Percentiles rank a stretch among this genome's conserved stretches.
phyloP scores from a whole-genome alignment of 2,113 vertebrate genomes.

The Scomber colias region DNA sequence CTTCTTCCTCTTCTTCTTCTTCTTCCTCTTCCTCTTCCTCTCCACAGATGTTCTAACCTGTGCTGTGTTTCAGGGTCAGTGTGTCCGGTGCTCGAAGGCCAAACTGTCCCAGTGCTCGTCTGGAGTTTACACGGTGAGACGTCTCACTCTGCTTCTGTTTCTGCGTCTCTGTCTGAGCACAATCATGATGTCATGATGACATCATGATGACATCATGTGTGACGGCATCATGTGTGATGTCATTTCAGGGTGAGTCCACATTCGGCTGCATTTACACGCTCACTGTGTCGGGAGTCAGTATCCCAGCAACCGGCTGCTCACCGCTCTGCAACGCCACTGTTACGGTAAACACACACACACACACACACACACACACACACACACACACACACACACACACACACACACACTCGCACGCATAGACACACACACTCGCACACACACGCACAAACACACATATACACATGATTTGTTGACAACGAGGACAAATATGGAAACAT shows the following conservation, averaged over 20 bases:
- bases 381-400: too few relatives aligned
- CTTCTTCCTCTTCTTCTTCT: not conserved
- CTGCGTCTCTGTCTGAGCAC: not conserved
- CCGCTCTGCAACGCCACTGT: conserved; percentile 82
- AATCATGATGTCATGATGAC: not conserved
- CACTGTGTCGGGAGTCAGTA: not conserved
- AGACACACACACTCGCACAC: too few relatives aligned
- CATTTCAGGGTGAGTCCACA: conserved; percentile 59
- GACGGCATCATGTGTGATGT: too few relatives aligned
- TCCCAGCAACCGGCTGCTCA: conserved; percentile 75
- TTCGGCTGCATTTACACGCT: conserved; percentile 76
- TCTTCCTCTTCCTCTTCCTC: not conserved
- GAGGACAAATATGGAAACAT: too few relatives aligned
- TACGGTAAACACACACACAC: conserved; percentile 66
- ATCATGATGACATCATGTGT: too few relatives aligned
- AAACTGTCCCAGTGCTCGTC: conserved; percentile 75
- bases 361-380: too few relatives aligned
- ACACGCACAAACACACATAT: too few relatives aligned
- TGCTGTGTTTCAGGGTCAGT: conserved; percentile 78
- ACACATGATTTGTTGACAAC: too few relatives aligned
- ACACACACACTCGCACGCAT: too few relatives aligned
- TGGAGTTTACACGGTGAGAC: conserved; percentile 81
- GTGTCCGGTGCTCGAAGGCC: conserved; percentile 75
- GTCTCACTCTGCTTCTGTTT: not conserved
- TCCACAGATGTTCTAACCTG: not conserved